Percentiles rank a stretch among this genome's conserved stretches.
Conservation (phyloP, 2,797 vertebrate species). For the Rhodeus uyekii region DNA sequence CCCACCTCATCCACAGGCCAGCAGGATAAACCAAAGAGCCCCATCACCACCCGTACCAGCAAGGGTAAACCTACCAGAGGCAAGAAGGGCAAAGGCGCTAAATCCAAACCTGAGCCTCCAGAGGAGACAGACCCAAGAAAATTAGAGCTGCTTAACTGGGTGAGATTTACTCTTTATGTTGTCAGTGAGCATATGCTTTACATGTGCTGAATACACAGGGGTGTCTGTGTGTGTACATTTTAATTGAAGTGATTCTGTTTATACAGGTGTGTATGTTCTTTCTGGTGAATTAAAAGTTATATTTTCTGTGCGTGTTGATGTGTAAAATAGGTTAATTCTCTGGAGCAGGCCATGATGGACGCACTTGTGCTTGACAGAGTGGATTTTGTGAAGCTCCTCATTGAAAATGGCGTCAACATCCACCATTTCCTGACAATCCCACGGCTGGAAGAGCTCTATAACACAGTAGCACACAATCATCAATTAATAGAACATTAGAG, state of each 20-base stretch:
- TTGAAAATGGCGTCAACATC: constrained; percentile 97
- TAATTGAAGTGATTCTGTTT: not conserved
- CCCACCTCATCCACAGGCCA: constrained; percentile 76
- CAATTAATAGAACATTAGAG: not conserved
- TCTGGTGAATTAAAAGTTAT: not conserved
- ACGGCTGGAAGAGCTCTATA: constrained; percentile 94
- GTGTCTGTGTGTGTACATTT: not conserved
- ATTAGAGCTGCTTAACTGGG: constrained; percentile 92
- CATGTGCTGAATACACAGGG: not conserved
- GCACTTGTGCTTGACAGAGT: constrained; percentile 93
- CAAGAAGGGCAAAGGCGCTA: constrained; percentile 87
- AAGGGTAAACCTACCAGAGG: constrained; percentile 80
- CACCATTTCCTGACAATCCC: constrained; percentile 96
- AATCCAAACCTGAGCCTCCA: constrained; percentile 88
- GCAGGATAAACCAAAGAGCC: constrained; percentile 85
- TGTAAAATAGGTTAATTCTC: constrained; percentile 86
- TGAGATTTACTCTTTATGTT: constrained; percentile 58
- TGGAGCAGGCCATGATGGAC: constrained; percentile 98
- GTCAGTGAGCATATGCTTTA: not conserved
- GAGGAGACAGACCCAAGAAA: constrained; percentile 95
- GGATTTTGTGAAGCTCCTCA: constrained; percentile 94
- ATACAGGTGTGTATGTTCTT: not conserved
- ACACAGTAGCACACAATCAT: constrained; percentile 81
- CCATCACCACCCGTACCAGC: constrained; percentile 73
- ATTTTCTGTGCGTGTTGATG: constrained; percentile 4